A percentile compares a stretch with the other conserved stretches of the same genome.
phyloP scores from a whole-genome alignment of 2,113 vertebrate species.

The Gymnogyps californianus region DNA sequence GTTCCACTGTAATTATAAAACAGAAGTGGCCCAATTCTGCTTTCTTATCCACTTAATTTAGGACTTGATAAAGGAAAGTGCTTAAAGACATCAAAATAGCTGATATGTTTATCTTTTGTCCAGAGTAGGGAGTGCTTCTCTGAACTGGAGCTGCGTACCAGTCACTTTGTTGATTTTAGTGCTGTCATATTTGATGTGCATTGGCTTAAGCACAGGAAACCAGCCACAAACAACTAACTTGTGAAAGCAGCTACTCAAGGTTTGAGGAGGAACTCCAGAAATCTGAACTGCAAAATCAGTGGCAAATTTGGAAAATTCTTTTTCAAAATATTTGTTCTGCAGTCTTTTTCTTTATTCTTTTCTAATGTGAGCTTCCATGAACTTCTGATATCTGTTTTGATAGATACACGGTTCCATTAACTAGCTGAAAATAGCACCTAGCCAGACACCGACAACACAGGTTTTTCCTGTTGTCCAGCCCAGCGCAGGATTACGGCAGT shows the following conservation, averaged over 20 bases:
- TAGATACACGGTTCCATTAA: not conserved
- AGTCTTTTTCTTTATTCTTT: not conserved
- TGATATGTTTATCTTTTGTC: not conserved
- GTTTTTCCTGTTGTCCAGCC: not conserved
- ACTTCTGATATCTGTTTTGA: not conserved
- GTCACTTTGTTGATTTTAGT: not conserved
- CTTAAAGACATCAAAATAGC: not conserved
- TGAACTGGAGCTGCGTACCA: not conserved
- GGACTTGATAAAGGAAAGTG: not conserved
- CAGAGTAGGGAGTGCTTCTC: not conserved
- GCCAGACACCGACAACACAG: not conserved
- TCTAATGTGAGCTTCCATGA: not conserved
- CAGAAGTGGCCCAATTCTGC: conserved; percentile 1
- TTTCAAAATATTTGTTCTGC: not conserved
- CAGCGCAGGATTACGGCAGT: not conserved
- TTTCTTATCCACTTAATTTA: conserved; percentile 16
- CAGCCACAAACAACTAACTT: not conserved
- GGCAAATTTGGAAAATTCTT: not conserved
- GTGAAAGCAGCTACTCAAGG: not conserved
- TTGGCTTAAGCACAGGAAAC: not conserved
- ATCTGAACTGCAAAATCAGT: not conserved
- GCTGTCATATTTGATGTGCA: not conserved
- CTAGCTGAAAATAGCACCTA: not conserved
- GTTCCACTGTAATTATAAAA: not conserved
- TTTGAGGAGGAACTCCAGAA: not conserved